phyloP scores from a whole-genome alignment of 2,113 vertebrate species.

The Deroptyus accipitrinus region DNA sequence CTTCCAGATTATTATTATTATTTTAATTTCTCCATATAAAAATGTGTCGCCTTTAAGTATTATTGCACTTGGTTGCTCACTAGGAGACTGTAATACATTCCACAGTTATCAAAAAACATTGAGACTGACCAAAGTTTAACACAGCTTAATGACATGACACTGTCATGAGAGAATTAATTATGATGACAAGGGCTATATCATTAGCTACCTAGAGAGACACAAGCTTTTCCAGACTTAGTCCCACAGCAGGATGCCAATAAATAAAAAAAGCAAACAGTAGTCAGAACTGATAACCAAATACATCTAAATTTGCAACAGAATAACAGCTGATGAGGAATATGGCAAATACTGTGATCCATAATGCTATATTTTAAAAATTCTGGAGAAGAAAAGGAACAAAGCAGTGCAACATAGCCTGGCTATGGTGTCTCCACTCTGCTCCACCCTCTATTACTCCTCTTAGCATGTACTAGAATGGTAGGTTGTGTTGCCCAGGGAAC shows the following conservation, averaged over 20 bases:
- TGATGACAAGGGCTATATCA: not conserved
- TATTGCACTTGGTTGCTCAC: accelerated
- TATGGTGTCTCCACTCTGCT: not conserved
- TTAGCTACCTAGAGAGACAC: not conserved
- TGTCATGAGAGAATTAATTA: not conserved
- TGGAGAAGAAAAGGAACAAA: not conserved
- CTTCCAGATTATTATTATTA: not conserved
- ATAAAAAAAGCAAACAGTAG: not conserved
- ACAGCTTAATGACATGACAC: not conserved
- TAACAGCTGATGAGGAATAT: not conserved
- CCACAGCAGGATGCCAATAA: not conserved
- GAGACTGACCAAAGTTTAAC: not conserved
- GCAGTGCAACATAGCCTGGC: not conserved
- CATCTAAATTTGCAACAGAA: not conserved
- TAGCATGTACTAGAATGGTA: not conserved
- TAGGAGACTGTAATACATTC: not conserved
- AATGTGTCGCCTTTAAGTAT: not conserved
- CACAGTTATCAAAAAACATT: not conserved
- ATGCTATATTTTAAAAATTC: not conserved
- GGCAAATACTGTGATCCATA: not conserved
- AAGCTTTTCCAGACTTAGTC: not conserved
- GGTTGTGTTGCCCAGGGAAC: not conserved
- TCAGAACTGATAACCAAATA: not conserved
- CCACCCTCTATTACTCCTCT: not conserved
- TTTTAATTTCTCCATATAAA: not conserved